Percentiles rank a stretch among this genome's conserved stretches.
These are phyloP conservation scores for Bombus fervidus DNA, from an alignment of 1,140 invertebrate genomes.

Conservation along the genomic window DNA sequence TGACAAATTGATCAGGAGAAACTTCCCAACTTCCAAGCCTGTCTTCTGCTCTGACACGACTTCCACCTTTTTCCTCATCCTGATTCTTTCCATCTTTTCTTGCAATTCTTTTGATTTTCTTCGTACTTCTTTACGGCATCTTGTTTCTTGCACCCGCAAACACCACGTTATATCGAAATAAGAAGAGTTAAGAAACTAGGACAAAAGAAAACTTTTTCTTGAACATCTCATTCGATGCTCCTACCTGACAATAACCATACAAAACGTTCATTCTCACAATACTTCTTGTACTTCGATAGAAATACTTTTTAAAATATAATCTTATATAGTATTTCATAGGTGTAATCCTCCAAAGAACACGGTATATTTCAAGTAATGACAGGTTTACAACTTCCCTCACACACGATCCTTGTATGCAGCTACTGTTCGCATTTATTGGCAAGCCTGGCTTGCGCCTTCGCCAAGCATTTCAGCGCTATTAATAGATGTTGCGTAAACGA, in stretches of 20 bases:
- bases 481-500: conserved; percentile 27
- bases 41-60: not conserved
- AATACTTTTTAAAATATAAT: not conserved
- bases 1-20: no score
- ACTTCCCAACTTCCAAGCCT: not conserved
- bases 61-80: not conserved
- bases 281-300: not conserved
- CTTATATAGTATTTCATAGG: not conserved
- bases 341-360: not conserved
- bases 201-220: conserved; percentile 9
- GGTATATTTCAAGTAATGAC: not conserved
- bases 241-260: not conserved
- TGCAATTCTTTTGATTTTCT: not conserved
- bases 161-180: not conserved
- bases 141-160: not conserved
- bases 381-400: not conserved
- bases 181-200: conserved; percentile 10
- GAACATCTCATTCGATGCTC: not conserved
- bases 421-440: not conserved
- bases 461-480: conserved; percentile 6
- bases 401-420: not conserved
- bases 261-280: not conserved
- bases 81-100: not conserved
- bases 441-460: not conserved
- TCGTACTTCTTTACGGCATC: not conserved